These are phyloP conservation scores for Taxidea taxus DNA, from an alignment of 2,113 vertebrate species.

Conservation along the genomic window DNA sequence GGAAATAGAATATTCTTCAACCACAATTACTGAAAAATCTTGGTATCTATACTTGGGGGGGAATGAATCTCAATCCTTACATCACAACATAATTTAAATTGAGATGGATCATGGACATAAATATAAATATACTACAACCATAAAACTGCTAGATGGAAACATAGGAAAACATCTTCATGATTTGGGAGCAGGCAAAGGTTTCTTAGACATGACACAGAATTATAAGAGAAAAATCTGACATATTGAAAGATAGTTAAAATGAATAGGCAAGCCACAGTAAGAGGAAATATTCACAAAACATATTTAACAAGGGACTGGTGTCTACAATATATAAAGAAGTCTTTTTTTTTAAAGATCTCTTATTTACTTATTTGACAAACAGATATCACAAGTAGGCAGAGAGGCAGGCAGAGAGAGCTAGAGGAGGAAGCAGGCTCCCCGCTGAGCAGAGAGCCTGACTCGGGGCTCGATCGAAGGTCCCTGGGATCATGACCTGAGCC, in stretches of 20 bases:
- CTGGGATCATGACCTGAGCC: too few relatives aligned
- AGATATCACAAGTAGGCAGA: too few relatives aligned
- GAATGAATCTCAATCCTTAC: not conserved
- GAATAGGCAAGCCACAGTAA: not conserved
- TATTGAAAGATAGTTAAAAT: not conserved
- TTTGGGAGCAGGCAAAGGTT: not conserved
- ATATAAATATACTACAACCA: not conserved
- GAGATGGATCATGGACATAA: not conserved
- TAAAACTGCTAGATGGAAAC: not conserved
- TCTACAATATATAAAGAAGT: not conserved
- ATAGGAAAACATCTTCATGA: not conserved
- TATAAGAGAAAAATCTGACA: not conserved
- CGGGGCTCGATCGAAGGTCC: too few relatives aligned
- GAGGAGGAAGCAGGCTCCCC: too few relatives aligned
- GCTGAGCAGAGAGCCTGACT: too few relatives aligned
- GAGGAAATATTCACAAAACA: not conserved
- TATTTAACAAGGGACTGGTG: not conserved
- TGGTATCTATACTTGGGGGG: not conserved
- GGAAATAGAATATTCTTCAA: not conserved
- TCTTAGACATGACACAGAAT: not conserved
- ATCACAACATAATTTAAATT: not conserved
- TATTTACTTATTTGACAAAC: too few relatives aligned
- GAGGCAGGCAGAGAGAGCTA: too few relatives aligned
- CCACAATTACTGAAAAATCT: not conserved
- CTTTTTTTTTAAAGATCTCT: too few relatives aligned